Conservation (phyloP, 2,888 invertebrate species). For the Chrysotoxum bicinctum region DNA sequence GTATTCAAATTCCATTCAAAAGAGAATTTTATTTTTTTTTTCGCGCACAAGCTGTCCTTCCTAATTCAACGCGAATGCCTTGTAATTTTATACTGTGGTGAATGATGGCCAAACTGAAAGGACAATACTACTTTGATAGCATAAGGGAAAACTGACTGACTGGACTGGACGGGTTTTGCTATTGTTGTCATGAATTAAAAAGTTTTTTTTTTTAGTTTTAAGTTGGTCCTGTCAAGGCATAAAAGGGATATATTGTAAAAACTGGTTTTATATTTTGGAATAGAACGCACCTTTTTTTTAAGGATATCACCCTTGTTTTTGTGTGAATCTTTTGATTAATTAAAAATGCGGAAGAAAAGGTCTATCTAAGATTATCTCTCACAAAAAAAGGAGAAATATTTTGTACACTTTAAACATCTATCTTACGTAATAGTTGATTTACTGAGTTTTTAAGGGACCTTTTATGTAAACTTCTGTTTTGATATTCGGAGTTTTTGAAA, state of each 20-base stretch:
- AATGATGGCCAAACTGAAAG: conserved; percentile 20
- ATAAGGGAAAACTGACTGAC: conserved; percentile 29
- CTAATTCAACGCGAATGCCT: conserved; percentile 7
- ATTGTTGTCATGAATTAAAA: conserved; percentile 27
- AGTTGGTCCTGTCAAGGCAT: conserved; percentile 52
- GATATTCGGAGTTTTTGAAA: not conserved
- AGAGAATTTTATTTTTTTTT: not conserved
- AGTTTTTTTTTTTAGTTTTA: conserved; percentile 25
- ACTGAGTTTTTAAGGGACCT: not conserved
- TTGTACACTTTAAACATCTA: conserved; percentile 2
- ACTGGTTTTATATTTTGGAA: conserved; percentile 49
- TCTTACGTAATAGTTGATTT: conserved; percentile 36
- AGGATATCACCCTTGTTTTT: conserved; percentile 41
- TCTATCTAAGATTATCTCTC: conserved; percentile 26
- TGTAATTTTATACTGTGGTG: conserved; percentile 10
- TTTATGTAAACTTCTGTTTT: not conserved
- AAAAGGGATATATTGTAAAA: conserved; percentile 47
- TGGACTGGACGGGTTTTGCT: conserved; percentile 54
- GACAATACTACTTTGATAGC: conserved; percentile 23
- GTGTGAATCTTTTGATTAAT: conserved; percentile 47
- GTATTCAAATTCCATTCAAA: conserved; percentile 24
- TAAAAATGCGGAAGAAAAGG: conserved; percentile 62
- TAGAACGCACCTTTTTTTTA: not conserved
- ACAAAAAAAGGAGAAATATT: conserved; percentile 16
- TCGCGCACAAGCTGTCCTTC: conserved; percentile 42